Evolutionary conservation across 2,113 vertebrate genomes (phyloP).

Genomic region (Microtus montanus): DNA sequence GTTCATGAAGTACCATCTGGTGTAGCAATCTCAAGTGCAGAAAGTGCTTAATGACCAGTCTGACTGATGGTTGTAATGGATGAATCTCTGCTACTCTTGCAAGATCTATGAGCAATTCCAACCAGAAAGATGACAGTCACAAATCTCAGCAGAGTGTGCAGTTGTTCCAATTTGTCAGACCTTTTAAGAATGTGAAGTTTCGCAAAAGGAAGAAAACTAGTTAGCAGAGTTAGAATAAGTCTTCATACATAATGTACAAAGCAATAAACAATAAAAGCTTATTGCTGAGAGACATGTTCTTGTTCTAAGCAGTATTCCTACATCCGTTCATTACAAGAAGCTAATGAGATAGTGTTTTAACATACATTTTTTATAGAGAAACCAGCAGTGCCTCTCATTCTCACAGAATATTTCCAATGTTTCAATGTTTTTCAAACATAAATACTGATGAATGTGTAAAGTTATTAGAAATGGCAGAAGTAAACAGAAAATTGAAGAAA

Average conservation of each 20-base stretch:
- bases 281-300: slow-evolving; percentile 5
- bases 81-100: slow-evolving; percentile 56
- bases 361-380: slow-evolving; percentile 32
- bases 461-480: not conserved
- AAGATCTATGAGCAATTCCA: slow-evolving; percentile 77
- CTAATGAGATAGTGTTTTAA: not conserved
- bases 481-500: not conserved
- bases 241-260: slow-evolving; percentile 68
- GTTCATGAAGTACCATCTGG: slow-evolving; percentile 74
- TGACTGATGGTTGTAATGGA: slow-evolving; percentile 54
- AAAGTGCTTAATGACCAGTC: slow-evolving; percentile 64
- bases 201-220: slow-evolving; percentile 62
- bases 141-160: slow-evolving; percentile 66
- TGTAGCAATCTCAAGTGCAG: slow-evolving; percentile 32
- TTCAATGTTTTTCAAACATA: not conserved
- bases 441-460: not conserved
- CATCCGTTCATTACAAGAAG: not conserved
- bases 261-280: slow-evolving; percentile 60
- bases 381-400: not conserved
- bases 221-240: slow-evolving; percentile 54
- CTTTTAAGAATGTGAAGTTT: slow-evolving; percentile 70
- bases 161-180: slow-evolving; percentile 63
- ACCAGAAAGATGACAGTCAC: slow-evolving; percentile 65
- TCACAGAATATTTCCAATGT: not conserved
- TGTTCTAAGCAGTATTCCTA: not conserved